Evolutionary conservation across 1,140 invertebrate genomes (phyloP), one percentile per base, ranked within the genome.

Genomic region (Lerema accius): DNA sequence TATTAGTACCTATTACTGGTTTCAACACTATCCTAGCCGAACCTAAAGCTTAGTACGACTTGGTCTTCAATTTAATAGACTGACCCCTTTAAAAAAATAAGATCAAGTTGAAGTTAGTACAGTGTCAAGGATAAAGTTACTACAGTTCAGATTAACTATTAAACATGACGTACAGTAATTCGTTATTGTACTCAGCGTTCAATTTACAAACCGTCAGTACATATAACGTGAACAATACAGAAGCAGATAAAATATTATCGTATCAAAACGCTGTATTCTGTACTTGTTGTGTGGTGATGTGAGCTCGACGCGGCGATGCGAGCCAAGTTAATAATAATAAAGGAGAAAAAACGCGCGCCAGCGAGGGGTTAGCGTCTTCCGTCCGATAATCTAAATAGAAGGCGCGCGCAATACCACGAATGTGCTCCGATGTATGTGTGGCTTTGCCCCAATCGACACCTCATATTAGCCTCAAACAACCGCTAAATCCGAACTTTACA

Each of bases 311-410:
- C 55, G 55, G 55, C 42, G 55, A 46, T 46, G 55, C 55, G 55
- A 4, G 55, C 55, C 55, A 46, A 58, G 71, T 75, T 87, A 84
- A 84, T 87, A 85, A 84, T 85, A 87, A 87, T 84, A 83, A 80
- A 76, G 70, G 74, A 80, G 79, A 85, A 84, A 86, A 86, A 86
- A 83, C 76, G 65, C 65, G 53, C 69, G 39, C 62, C 67, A 67
- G 42, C 71, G 84, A 86, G 84, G 84, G 84, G 84, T 83, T 84
- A 78, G 76, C 74, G 63, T 76, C 73, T 82, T 77, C 72, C 71
- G 62, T 75, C 70, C 74, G 67, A 70, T 76, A 80, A 73, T 86
- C 82, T 83, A 83, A 83, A 84, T 84, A 84, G 82, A 79, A n/a
- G 49, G 53, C 15, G 51, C 69, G 11, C 9, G 10, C 71, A 82